A percentile compares a stretch with the other conserved stretches of the same genome.
Evolutionary conservation across 2,797 vertebrate genomes (phyloP).

Genomic region (Myripristis murdjan): DNA sequence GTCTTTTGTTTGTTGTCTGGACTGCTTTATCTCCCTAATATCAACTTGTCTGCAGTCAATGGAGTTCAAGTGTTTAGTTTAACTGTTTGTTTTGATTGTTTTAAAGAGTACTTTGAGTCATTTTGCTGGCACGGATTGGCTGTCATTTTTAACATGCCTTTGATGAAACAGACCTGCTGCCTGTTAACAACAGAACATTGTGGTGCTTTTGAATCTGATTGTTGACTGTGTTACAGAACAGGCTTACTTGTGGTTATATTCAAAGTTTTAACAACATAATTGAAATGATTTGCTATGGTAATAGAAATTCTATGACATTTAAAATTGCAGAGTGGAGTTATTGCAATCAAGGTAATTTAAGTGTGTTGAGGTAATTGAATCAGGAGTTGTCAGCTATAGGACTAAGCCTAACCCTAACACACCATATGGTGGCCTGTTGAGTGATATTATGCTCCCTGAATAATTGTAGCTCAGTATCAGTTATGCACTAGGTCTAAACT

Average conservation of each 20-base stretch:
- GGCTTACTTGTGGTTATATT: neutral
- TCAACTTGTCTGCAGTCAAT: slow-evolving; percentile 24
- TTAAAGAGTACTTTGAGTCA: neutral
- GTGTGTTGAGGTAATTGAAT: too few species aligned
- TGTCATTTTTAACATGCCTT: neutral
- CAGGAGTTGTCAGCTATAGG: neutral
- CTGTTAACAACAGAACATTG: neutral
- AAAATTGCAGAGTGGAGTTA: too few species aligned
- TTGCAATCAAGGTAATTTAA: too few species aligned
- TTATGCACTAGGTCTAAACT: neutral
- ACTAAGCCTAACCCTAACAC: slow-evolving; percentile 1
- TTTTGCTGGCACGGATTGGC: neutral
- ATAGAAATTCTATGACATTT: too few species aligned
- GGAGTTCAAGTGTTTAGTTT: slow-evolving; percentile 36
- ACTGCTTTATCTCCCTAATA: slow-evolving; percentile 29
- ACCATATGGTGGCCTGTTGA: neutral
- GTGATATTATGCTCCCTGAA: neutral
- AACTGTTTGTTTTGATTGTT: slow-evolving; percentile 13
- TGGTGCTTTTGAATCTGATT: slow-evolving; percentile 7
- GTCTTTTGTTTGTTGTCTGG: slow-evolving; percentile 45
- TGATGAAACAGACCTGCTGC: slow-evolving; percentile 10
- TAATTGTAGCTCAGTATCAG: neutral
- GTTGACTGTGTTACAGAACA: slow-evolving; percentile 4
- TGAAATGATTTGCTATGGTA: too few species aligned
- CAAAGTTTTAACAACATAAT: slow-evolving; percentile 14